These are phyloP conservation scores for Argya squamiceps DNA, from an alignment of 2,797 vertebrate genomes.

Conservation along the genomic window DNA sequence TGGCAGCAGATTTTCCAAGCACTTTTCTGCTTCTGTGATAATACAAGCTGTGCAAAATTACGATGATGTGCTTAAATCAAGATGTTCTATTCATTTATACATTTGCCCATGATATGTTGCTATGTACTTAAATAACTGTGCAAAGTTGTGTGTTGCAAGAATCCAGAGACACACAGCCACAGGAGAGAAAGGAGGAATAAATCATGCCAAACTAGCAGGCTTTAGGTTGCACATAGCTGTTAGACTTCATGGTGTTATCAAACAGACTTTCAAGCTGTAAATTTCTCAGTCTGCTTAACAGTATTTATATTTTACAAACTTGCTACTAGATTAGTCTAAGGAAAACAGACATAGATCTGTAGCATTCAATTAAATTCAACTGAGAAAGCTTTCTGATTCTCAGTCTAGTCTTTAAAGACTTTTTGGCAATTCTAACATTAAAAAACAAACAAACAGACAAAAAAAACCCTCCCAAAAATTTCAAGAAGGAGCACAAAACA, in stretches of 20 bases:
- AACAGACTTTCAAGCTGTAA: neutral
- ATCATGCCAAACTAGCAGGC: neutral
- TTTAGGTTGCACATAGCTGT: neutral
- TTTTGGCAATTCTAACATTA: neutral
- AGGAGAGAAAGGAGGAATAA: neutral
- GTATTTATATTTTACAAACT: neutral
- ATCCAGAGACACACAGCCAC: neutral
- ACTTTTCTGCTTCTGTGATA: neutral
- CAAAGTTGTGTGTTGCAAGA: neutral
- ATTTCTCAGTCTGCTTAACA: neutral
- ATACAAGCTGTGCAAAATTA: neutral
- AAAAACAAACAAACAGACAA: neutral
- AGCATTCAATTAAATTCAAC: neutral
- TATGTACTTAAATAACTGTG: neutral
- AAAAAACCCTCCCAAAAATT: neutral
- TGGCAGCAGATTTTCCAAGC: neutral
- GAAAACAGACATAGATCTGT: neutral
- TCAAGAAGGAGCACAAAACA: neutral
- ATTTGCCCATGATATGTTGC: neutral
- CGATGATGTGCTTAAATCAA: neutral
- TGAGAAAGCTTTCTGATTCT: neutral
- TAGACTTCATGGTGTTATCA: neutral
- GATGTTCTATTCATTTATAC: neutral
- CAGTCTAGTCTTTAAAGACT: neutral
- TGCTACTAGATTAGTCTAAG: neutral